phyloP scores from a whole-genome alignment of 2,797 vertebrate species.

The Gallinago solitaria region DNA sequence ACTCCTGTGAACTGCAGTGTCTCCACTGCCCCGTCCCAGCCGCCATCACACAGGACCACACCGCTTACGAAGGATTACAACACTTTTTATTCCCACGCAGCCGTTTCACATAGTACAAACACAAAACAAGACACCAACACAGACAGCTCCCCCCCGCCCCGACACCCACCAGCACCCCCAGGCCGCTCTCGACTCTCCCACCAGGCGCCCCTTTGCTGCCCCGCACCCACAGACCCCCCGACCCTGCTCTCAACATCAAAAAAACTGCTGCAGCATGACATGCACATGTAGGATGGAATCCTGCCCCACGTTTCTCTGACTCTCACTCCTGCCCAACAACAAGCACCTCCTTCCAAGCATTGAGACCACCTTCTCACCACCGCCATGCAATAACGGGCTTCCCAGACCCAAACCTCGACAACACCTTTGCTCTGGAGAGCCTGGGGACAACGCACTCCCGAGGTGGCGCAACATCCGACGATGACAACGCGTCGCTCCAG shows the following conservation, averaged over 20 bases:
- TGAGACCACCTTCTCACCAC: neutral
- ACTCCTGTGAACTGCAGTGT: no score
- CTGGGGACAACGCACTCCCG: accelerated
- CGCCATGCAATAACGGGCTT: accelerated
- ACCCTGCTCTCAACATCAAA: neutral
- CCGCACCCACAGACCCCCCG: accelerated
- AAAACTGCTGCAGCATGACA: accelerated
- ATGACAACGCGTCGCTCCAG: accelerated
- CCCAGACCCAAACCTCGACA: accelerated
- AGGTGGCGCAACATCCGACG: accelerated
- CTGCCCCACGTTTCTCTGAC: neutral
- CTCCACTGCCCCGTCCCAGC: accelerated
- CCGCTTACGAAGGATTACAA: slow-evolving; percentile 1
- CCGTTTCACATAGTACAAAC: slow-evolving; percentile 43
- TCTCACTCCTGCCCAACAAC: neutral
- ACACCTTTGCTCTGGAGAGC: neutral
- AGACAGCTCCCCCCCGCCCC: neutral
- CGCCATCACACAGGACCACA: neutral
- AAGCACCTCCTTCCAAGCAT: neutral
- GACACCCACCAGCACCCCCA: neutral
- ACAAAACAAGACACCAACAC: slow-evolving; percentile 26
- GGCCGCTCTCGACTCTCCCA: neutral
- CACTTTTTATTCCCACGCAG: slow-evolving; percentile 61
- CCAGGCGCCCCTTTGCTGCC: accelerated
- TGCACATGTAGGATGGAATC: accelerated